A percentile compares a stretch with the other conserved stretches of the same genome.
Conservation (phyloP, 92 coral and sea anemone species). For the Actinostola sp. region DNA sequence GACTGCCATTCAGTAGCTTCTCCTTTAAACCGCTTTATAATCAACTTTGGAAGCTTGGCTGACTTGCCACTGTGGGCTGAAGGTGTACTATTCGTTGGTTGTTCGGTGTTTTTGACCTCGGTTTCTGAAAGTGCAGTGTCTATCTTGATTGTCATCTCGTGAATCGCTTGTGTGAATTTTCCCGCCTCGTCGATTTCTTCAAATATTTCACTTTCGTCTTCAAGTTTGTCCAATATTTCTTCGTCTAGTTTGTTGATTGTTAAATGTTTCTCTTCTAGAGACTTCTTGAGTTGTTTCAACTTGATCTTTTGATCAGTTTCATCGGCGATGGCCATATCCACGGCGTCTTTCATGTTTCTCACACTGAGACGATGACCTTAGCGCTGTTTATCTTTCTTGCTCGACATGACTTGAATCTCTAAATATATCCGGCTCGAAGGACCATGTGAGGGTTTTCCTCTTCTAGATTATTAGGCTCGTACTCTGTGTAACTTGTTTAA, state of each 20-base stretch:
- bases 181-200: constrained; percentile 21
- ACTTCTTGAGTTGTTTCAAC: background rate
- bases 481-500: too few species aligned
- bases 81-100: background rate
- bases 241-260: constrained; percentile 7
- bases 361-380: background rate
- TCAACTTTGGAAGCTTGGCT: constrained; percentile 19
- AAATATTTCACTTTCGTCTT: constrained; percentile 14
- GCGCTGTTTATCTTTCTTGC: background rate
- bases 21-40: constrained; percentile 40
- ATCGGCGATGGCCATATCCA: background rate
- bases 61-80: background rate
- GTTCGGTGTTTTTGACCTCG: background rate
- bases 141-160: constrained; percentile 11
- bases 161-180: constrained; percentile 8
- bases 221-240: constrained; percentile 5
- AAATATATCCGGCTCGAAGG: constrained; percentile 21
- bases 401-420: background rate
- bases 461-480: too few species aligned
- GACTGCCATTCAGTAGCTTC: constrained; percentile 49
- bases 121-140: constrained; percentile 7
- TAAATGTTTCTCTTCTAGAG: constrained; percentile 6
- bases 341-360: background rate
- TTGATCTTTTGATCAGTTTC: background rate
- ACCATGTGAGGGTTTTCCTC: constrained; percentile 9